Conservation (phyloP, 2,888 invertebrate species). For the Oscheius sp. region DNA sequence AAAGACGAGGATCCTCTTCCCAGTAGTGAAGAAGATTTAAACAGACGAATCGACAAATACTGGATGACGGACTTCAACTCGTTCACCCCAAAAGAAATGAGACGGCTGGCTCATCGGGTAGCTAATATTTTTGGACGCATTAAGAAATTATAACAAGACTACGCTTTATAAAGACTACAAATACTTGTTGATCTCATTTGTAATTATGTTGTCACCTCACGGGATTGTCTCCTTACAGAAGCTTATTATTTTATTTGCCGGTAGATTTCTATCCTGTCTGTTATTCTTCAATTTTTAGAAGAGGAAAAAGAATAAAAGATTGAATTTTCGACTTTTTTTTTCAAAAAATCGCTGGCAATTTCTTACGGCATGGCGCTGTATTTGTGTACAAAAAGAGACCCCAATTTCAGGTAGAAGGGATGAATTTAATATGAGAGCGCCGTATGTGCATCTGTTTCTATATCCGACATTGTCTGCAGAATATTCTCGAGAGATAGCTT, state of each 20-base stretch:
- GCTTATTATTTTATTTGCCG: constrained; percentile 10
- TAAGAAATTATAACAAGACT: constrained; percentile 1
- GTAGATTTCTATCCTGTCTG: background rate
- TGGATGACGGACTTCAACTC: constrained; percentile 29
- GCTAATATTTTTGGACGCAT: constrained; percentile 4
- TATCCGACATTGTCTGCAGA: too few species aligned
- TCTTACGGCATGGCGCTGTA: too few species aligned
- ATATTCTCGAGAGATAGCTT: too few species aligned
- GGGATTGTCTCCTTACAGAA: constrained; percentile 11
- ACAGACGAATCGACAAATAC: constrained; percentile 10
- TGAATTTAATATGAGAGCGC: too few species aligned
- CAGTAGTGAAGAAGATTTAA: constrained; percentile 29
- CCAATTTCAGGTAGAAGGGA: too few species aligned
- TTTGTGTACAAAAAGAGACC: too few species aligned
- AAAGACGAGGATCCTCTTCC: constrained; percentile 21
- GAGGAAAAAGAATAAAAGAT: background rate
- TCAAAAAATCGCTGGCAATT: too few species aligned
- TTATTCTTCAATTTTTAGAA: background rate
- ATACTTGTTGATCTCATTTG: constrained; percentile 1
- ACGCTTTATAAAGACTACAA: background rate
- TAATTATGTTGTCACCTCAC: constrained; percentile 6
- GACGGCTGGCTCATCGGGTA: constrained; percentile 18
- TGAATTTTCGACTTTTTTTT: too few species aligned
- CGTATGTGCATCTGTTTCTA: too few species aligned
- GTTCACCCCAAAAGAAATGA: constrained; percentile 22